These are phyloP conservation scores for Eristalis pertinax DNA, from an alignment of 2,888 invertebrate genomes.

Conservation along the genomic window DNA sequence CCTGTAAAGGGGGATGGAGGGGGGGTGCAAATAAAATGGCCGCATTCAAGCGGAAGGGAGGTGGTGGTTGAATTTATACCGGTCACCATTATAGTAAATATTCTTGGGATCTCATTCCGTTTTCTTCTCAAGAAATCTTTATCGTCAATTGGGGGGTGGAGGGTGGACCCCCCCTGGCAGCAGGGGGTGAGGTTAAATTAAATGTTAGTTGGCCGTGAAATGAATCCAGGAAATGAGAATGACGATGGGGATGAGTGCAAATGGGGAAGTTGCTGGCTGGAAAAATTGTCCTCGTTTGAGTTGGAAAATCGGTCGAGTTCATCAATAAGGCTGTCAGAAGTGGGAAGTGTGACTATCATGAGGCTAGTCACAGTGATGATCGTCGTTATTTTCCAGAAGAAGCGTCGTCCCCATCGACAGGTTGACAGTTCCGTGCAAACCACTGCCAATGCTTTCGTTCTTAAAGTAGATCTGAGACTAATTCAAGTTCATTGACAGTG, in stretches of 20 bases:
- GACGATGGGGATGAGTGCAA: neutral
- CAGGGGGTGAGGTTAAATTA: neutral
- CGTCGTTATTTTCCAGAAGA: too few species aligned
- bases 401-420: too few species aligned
- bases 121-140: slow-evolving; percentile 43
- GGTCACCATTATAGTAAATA: slow-evolving; percentile 67
- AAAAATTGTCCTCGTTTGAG: neutral
- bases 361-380: too few species aligned
- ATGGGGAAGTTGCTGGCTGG: neutral
- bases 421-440: too few species aligned
- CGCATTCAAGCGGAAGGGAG: slow-evolving; percentile 59
- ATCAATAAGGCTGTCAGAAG: too few species aligned
- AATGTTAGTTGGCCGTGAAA: slow-evolving; percentile 1
- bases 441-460: too few species aligned
- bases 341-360: too few species aligned
- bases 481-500: too few species aligned
- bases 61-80: slow-evolving; percentile 54
- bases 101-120: slow-evolving; percentile 19
- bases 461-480: too few species aligned
- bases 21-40: slow-evolving; percentile 52
- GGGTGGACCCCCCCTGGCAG: neutral
- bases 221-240: neutral
- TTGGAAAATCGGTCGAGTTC: too few species aligned
- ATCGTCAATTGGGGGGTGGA: slow-evolving; percentile 13
- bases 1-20: slow-evolving; percentile 36